Evolutionary conservation across 2,113 vertebrate species (phyloP).

Genomic region (Pygoscelis antarcticus): DNA sequence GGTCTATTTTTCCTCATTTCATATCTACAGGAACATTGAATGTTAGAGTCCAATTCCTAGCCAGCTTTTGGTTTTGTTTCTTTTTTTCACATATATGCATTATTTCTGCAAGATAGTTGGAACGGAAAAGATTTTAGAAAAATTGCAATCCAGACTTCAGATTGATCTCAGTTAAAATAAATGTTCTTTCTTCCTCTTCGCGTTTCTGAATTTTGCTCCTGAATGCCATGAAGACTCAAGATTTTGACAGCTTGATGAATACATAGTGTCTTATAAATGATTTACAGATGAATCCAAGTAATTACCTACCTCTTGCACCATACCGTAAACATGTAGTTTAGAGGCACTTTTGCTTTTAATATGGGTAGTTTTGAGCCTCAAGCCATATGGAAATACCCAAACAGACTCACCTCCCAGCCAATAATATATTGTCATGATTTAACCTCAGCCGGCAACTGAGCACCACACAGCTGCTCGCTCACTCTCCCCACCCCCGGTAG

Average conservation of each 20-base stretch:
- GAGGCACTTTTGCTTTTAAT: not conserved
- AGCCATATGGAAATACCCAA: not conserved
- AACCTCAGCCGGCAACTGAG: too few species aligned
- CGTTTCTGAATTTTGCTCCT: not conserved
- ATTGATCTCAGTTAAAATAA: not conserved
- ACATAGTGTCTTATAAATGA: not conserved
- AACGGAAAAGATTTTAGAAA: not conserved
- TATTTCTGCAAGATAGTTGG: not conserved
- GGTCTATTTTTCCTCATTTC: not conserved
- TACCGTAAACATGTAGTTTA: not conserved
- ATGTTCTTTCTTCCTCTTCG: not conserved
- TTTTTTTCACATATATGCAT: not conserved
- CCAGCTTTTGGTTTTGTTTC: not conserved
- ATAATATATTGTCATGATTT: not conserved
- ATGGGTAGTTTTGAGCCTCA: not conserved
- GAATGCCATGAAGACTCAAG: not conserved
- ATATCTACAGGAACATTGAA: not conserved
- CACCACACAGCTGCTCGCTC: too few species aligned
- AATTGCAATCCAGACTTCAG: not conserved
- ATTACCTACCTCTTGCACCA: not conserved
- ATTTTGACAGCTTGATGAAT: not conserved
- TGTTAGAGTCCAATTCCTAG: not conserved
- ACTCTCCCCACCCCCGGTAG: too few species aligned
- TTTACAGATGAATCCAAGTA: not conserved
- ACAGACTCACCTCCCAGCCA: not conserved